Conservation (phyloP, 2,888 invertebrate genomes). For the Ypsolopha sequella region DNA sequence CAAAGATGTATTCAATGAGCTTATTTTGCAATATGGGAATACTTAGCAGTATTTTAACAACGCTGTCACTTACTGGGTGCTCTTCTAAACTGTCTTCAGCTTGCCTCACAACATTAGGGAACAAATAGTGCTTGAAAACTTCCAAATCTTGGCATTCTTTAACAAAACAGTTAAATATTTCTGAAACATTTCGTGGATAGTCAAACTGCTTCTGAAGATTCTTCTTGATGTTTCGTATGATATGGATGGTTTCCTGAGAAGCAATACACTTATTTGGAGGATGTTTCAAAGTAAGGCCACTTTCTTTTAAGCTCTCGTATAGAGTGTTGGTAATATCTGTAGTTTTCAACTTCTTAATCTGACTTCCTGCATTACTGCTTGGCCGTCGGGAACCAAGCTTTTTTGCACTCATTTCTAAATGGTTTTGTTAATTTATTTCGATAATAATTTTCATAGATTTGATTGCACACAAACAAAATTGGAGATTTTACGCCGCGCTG, state of each 20-base stretch:
- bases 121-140: constrained; percentile 39
- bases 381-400: constrained; percentile 11
- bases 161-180: constrained; percentile 61
- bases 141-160: constrained; percentile 31
- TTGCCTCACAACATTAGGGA: constrained; percentile 42
- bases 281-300: constrained; percentile 37
- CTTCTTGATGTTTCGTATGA: constrained; percentile 58
- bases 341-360: constrained; percentile 29
- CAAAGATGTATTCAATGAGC: constrained; percentile 71
- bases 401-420: neutral
- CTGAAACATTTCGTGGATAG: constrained; percentile 67
- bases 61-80: constrained; percentile 60
- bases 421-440: too few species aligned
- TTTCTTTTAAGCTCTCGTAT: constrained; percentile 34
- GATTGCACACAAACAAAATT: too few species aligned
- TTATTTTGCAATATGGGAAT: constrained; percentile 72
- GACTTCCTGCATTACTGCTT: constrained; percentile 15
- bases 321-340: constrained; percentile 19
- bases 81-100: constrained; percentile 33
- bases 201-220: constrained; percentile 48
- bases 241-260: constrained; percentile 50
- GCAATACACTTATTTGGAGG: constrained; percentile 41
- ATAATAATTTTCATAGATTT: too few species aligned
- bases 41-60: constrained; percentile 74
- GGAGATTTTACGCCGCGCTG: too few species aligned